Evolutionary conservation across 2,888 invertebrate species (phyloP), one percentile per base, ranked within the genome.

Genomic region (Epinotia nisella): DNA sequence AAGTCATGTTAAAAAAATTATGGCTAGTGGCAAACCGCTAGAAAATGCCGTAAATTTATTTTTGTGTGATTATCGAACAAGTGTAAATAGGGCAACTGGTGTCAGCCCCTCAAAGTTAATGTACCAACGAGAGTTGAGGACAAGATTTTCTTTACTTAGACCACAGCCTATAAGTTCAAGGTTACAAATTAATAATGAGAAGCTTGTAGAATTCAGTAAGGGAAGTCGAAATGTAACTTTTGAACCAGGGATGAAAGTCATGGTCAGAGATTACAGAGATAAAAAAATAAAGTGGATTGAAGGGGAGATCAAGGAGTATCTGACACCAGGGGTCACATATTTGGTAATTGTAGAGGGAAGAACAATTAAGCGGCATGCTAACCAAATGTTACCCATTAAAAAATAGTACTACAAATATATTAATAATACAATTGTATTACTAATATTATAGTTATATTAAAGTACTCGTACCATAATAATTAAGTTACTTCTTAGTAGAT

Each of bases 51-150:
- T 58, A 7, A 58, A 58, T 15, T 58, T 58, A 29, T 58, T 58
- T 58, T 58, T 58, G 15, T 29, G 24, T 1, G 58, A 58, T 29
- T 58, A 29, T 29, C 24, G 58, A 15, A 58, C 45, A 21, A 61
- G 61, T 45, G 61, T 61, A 19, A 41, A 61, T 7, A 41, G 61
- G 19, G 61, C 61, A 17, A 61, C 61, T 61, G 61, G 61, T 61
- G 61, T 61, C 61, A 61, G 61, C 15, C 61, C 61, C 45, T 41
- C 61, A 45, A 61, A 61, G 13, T 13, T 61, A 5, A 45, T 45
- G 21, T 45, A 61, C 13, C 61, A 61, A 21, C 45, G 61, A 3
- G 45, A 61, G 21, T 45, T 61, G 21, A 61, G 61, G 19, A 61
- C 61, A 15, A 19, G 61, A 45, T 61, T 61, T 61, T 61, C 61